These are phyloP conservation scores for Ceratitis capitata DNA, from an alignment of 1,140 invertebrate genomes.

Conservation along the genomic window DNA sequence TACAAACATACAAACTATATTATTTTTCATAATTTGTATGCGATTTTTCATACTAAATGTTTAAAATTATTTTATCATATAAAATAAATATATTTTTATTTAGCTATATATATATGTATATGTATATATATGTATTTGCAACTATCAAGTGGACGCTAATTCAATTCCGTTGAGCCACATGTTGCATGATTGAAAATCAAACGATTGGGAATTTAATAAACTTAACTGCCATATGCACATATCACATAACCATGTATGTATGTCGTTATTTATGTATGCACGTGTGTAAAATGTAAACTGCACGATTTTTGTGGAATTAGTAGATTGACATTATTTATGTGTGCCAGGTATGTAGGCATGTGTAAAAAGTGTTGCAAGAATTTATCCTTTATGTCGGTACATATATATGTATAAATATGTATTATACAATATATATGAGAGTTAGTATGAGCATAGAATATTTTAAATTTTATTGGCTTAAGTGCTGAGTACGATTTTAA, in stretches of 20 bases:
- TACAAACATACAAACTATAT: conserved; percentile 12
- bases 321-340: conserved; percentile 19
- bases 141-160: background rate
- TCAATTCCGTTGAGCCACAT: conserved; percentile 11
- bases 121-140: background rate
- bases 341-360: background rate
- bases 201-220: conserved; percentile 19
- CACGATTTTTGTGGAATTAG: background rate
- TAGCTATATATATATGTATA: background rate
- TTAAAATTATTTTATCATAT: background rate
- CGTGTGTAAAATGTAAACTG: background rate
- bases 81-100: too few relatives aligned
- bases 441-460: too few relatives aligned
- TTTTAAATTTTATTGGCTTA: too few relatives aligned
- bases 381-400: too few relatives aligned
- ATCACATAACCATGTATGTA: too few relatives aligned
- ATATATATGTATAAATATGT: background rate
- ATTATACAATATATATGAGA: too few relatives aligned
- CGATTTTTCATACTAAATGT: background rate
- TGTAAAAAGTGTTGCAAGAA: background rate
- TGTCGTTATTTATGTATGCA: too few relatives aligned
- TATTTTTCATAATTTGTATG: background rate
- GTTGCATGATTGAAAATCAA: conserved; percentile 15
- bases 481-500: too few relatives aligned
- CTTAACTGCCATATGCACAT: background rate